A percentile compares a stretch with the other conserved stretches of the same genome.
Conservation (phyloP, 2,888 invertebrate species). For the Hyposoter didymator region DNA sequence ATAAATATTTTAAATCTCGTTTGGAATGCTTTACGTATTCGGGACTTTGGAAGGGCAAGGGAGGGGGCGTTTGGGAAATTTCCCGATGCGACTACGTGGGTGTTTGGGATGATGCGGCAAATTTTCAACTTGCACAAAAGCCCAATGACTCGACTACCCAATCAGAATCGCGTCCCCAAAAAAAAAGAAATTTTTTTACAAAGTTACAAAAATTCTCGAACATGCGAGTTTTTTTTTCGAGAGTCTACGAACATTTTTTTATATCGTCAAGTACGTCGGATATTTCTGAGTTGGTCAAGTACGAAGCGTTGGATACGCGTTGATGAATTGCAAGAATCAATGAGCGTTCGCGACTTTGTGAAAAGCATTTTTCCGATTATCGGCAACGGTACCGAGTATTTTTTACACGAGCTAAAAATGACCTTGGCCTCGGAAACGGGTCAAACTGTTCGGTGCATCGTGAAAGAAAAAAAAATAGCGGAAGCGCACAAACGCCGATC, state of each 20-base stretch:
- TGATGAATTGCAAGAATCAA: background rate
- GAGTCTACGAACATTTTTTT: background rate
- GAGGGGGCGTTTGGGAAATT: background rate
- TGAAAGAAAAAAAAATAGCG: background rate
- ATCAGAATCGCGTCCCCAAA: background rate
- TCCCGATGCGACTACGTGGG: conserved; percentile 1
- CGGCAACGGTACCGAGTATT: background rate
- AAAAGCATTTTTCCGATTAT: background rate
- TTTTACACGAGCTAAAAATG: background rate
- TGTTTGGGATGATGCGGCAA: conserved; percentile 30
- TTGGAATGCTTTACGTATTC: conserved; percentile 1
- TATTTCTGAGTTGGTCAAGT: background rate
- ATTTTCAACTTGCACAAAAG: background rate
- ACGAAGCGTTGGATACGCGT: background rate
- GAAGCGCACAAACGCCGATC: background rate
- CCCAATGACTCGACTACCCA: background rate
- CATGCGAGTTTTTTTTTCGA: background rate
- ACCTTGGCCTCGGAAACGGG: background rate
- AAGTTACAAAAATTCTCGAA: background rate
- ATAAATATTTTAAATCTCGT: background rate
- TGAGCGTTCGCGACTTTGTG: background rate
- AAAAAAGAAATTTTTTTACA: background rate
- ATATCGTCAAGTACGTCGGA: background rate
- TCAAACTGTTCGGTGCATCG: background rate
- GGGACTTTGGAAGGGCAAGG: background rate